Evolutionary conservation across 2,888 invertebrate species (phyloP), one percentile per base, ranked within the genome.

Genomic region (Lasiommata megera): DNA sequence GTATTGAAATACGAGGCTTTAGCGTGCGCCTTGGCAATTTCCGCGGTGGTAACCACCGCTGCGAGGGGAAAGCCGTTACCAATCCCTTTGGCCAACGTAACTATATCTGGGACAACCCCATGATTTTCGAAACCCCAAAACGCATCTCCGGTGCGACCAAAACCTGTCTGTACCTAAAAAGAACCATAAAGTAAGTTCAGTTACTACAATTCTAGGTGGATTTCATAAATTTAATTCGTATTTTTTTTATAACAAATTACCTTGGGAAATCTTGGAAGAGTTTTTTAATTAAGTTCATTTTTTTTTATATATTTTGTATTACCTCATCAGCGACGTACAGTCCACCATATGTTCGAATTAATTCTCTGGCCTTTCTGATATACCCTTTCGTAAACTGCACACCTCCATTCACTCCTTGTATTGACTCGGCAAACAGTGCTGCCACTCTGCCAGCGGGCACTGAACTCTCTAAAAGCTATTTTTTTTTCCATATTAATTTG

Each of bases 121-220:
- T 99, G 98, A 12, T 92, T 92, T 82, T 99, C 93, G 77, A 99
- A 99, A n/a, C 98, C 98, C 99, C 99, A 99, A 86, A 95, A 99
- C 72, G 96, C 93, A 48, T 96, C 96, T 0, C 99, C 99, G 0
- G 97, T 96, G 60, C 99, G 92, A 0, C 98, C 99, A 76, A 99
- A 98, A 1, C 99, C 99, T 0, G 98, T 97, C 91, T 99, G 99
- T 0, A 99, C 97, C 95, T 95, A 65, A 40, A 55, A 46, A 29
- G 17, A 37, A n/a, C 16, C 6, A 29, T n/a, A n/a, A n/a, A n/a
- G n/a, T n/a, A n/a, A n/a, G n/a, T n/a, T n/a, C n/a, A n/a, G n/a
- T n/a, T n/a, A n/a, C n/a, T n/a, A n/a, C n/a, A n/a, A n/a, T n/a
- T n/a, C n/a, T n/a, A n/a, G n/a, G n/a, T n/a, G n/a, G n/a, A n/a